phyloP scores from a whole-genome alignment of 2,113 vertebrate species.

The Bambusicola thoracicus region DNA sequence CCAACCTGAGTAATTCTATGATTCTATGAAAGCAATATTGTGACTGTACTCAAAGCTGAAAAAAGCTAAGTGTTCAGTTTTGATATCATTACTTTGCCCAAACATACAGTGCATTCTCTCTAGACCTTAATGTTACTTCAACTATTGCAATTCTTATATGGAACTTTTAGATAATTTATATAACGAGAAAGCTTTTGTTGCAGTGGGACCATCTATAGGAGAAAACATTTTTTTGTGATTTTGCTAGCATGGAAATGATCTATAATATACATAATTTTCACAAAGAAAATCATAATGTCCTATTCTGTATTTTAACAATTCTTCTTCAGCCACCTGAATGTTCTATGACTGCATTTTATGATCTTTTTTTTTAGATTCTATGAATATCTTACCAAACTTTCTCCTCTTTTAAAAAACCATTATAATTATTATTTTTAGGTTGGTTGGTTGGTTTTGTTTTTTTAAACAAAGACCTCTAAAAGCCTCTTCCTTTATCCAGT shows the following conservation, averaged over 20 bases:
- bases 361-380: background rate
- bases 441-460: too few species aligned
- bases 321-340: background rate
- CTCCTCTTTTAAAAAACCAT: background rate
- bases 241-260: background rate
- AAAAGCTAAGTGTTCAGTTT: background rate
- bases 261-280: background rate
- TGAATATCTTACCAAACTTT: constrained; percentile 4
- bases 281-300: background rate
- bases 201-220: background rate
- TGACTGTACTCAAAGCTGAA: background rate
- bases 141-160: background rate
- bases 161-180: background rate
- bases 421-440: background rate
- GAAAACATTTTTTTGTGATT: background rate
- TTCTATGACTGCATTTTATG: background rate
- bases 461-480: background rate
- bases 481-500: background rate
- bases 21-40: background rate
- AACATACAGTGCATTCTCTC: background rate
- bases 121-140: background rate
- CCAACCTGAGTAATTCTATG: too few species aligned
- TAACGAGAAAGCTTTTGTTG: background rate
- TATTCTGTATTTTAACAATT: background rate
- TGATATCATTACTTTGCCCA: background rate